Percentiles rank a stretch among this genome's conserved stretches.
Evolutionary conservation across 2,888 invertebrate species (phyloP).

Genomic region (Stegophylla sp.): DNA sequence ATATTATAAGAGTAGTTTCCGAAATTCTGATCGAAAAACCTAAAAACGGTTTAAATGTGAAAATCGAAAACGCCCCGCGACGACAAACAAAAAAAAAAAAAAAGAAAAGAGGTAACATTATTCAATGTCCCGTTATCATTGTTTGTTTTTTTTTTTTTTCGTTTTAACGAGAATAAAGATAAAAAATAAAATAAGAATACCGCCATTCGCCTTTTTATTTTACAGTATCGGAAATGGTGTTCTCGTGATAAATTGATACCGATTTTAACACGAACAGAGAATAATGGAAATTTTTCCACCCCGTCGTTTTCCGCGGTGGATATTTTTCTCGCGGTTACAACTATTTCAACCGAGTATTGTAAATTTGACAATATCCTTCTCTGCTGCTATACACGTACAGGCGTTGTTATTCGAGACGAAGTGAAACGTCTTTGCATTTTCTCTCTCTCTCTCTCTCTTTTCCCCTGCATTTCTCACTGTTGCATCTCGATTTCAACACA

Average conservation of each 20-base stretch:
- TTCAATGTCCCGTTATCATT: slow-evolving; percentile 27
- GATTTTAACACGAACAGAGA: slow-evolving; percentile 34
- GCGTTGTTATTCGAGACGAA: background rate
- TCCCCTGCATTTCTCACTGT: too few species aligned
- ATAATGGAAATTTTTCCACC: slow-evolving; percentile 15
- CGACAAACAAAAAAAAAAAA: background rate
- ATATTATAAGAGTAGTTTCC: too few species aligned
- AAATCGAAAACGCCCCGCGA: background rate
- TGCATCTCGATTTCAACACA: background rate
- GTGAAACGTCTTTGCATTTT: background rate
- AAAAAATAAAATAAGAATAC: slow-evolving; percentile 34
- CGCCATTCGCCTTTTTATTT: background rate
- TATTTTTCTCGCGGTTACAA: background rate
- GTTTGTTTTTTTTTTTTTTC: slow-evolving; percentile 6
- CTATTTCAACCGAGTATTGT: background rate
- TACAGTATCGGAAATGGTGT: slow-evolving; percentile 28
- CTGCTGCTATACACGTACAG: background rate
- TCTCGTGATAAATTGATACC: slow-evolving; percentile 31
- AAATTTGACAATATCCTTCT: background rate
- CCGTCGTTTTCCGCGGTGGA: background rate
- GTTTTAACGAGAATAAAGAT: background rate
- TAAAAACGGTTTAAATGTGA: background rate
- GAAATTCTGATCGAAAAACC: background rate
- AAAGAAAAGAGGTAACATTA: slow-evolving; percentile 4
- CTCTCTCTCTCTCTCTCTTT: too few species aligned